Base-by-base conservation (phyloP, 2,113 vertebrate species). In the Oenanthe melanoleuca region DNA sequence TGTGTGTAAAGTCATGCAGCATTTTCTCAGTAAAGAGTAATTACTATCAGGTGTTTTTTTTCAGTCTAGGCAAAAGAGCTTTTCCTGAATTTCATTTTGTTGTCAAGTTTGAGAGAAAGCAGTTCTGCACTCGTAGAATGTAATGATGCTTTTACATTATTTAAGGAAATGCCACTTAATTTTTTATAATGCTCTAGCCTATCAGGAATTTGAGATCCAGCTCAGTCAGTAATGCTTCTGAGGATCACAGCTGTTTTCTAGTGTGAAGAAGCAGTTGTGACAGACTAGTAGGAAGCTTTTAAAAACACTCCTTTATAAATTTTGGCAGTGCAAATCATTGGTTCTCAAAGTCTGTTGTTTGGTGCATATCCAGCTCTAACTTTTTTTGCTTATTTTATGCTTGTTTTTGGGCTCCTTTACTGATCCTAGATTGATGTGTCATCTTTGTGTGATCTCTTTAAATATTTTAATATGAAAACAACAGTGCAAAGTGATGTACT, bases 91-190 rank as follows among this genome's bases (percentile, higher is more conserved):
- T 71, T 94, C 18, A 4, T 53, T 64, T 81, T 77, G 21, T 31
- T 88, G 14, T 34, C 66, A 82, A 33, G 29, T 83, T 53, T 71
- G 60, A 88, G 75, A 77, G 59, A 92, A 74, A 80, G 80, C 49
- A 92, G 44, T 85, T 95, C 44, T 88, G 52, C 11, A 22, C 40
- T 95, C 12, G 31, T 83, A 45, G 92, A 93, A 78, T 67, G 47
- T 56, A 74, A 67, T 8, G 72, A 53, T 40, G 12, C 85, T 92
- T 86, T 57, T 96, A 57, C 88, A 92, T 95, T 95, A 96, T 97
- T 96, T 93, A 95, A 93, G 79, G 29, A 96, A 88, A 88, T 88
- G 21, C 59, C 55, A 37, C 31, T 97, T 90, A 97, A 96, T 96
- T 95, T 96, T 96, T 97, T 94, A 96, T 96, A 79, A 65, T 69